Evolutionary conservation across 2,797 vertebrate species (phyloP), one percentile per base, ranked within the genome.

Genomic region (Spizella passerina): DNA sequence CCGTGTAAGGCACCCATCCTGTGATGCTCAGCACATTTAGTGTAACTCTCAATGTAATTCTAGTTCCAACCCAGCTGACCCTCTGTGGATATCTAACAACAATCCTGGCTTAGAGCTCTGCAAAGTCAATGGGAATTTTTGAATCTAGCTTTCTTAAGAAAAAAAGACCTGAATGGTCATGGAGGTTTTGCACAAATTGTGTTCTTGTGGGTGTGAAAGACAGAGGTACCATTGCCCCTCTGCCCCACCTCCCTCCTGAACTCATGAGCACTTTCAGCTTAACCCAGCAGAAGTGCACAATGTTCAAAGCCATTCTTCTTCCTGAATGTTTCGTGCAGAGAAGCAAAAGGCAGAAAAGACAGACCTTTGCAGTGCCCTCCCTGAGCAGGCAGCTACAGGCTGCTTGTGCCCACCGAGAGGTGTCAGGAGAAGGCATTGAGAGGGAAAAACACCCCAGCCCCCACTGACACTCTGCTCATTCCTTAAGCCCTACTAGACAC

Each of bases 1-100:
- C 30, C 0, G 0, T 10, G 5, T 55, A 52, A 82, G n/a, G 38
- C 1, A 0, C 27, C 11, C 34, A n/a, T 44, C n/a, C 9, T 8
- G 3, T 7, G 36, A 26, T 50, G 29, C n/a, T 84, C 29, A 30
- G 24, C 0, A 0, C 24, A 29, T 73, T 63, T 52, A 39, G 16
- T 1, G 0, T 32, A 80, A 63, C 14, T 82, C 49, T 39, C 47
- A 47, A 0, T 7, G 18, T 57, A 80, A 68, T 70, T 80, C 52
- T 60, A 14, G 15, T 21, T 50, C 26, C 56, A 80, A 36, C 11
- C 19, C 22, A 13, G 15, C 13, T 49, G 29, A 60, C 4, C 44
- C 38, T 3, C 0, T 29, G 16, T 32, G 17, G 29, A 14, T 56
- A 59, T 10, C 22, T 59, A 76, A 21, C 18, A 55, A 22, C 1